Conservation (phyloP, 2,113 vertebrate genomes). For the Paratilapia polleni region DNA sequence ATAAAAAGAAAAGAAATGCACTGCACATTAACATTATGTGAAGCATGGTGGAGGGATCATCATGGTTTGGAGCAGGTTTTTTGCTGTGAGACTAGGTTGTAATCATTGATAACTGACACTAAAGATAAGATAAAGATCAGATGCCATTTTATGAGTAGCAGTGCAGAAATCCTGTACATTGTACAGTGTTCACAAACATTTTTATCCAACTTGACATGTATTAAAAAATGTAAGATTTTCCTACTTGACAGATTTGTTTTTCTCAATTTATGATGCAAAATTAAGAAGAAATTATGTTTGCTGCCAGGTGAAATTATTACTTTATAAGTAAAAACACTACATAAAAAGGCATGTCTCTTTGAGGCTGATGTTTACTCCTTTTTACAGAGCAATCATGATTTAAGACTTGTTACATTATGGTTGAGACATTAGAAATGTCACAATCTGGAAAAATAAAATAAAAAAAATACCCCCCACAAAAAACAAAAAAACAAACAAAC, state of each 20-base stretch:
- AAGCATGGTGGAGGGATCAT: neutral
- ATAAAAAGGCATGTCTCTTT: neutral
- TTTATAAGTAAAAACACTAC: neutral
- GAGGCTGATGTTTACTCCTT: neutral
- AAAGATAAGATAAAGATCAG: neutral
- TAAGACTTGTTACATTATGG: slow-evolving; percentile 47
- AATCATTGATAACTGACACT: neutral
- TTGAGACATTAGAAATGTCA: slow-evolving; percentile 12
- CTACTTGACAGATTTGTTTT: neutral
- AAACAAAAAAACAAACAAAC: too few species aligned
- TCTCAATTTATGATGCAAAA: neutral
- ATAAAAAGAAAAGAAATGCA: neutral
- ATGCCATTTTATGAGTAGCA: neutral
- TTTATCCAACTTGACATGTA: neutral
- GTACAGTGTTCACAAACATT: neutral
- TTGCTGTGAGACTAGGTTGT: neutral
- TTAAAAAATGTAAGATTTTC: neutral
- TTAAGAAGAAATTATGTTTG: neutral
- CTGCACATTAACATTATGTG: neutral
- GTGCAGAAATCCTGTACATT: neutral
- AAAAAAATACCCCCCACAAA: too few species aligned
- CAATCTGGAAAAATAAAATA: neutral
- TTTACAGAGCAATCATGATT: slow-evolving; percentile 28
- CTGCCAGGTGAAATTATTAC: neutral
- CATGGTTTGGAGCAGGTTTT: neutral